Base-by-base conservation (phyloP, 2,797 vertebrate species). In the Onychomys leucogaster region DNA sequence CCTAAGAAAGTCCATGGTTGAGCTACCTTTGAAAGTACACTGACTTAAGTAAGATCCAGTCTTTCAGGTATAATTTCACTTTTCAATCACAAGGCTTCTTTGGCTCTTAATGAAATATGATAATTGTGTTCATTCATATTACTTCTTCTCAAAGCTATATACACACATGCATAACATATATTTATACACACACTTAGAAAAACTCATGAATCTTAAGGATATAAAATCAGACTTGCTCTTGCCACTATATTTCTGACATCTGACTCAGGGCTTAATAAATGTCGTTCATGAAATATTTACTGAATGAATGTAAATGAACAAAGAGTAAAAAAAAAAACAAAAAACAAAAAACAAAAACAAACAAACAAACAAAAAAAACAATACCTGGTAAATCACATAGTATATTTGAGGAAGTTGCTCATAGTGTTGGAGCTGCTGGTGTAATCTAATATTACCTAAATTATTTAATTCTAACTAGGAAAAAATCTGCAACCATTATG, bases 401-500 rank as follows among this genome's bases (percentile, higher is more conserved):
- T 69, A 3, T 71, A 23, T 89, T 71, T 94, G 81, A 77, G 37
- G 86, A 6, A 78, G 27, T 85, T 75, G 43, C 25, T 91, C 71
- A 49, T 80, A 43, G 6, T 52, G 81, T 63, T 63, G 43, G 86
- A 49, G 16, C 10, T 25, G 89, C 87, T 61, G 43, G 52, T 90
- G n/a, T 89, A 77, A 86, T 63, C 49, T 81, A 55, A 86, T 71
- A 5, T 67, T 5, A 10, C 25, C 43, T 75, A 37, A 77, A 77
- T 90, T 80, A 93, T 61, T 94, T 89, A 86, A 77, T 63, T 89
- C 5, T 82, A 52, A 46, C 4, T 59, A 21, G 43, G 37, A 91
- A 87, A 89, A 95, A 25, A 37, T 52, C 27, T 75, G 34, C 11
- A 76, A 16, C 32, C 19, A 57, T 81, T 80, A 52, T 63, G 12